Evolutionary conservation across 2,113 vertebrate species (phyloP), one percentile per base, ranked within the genome.

Genomic region (Falco punctatus): DNA sequence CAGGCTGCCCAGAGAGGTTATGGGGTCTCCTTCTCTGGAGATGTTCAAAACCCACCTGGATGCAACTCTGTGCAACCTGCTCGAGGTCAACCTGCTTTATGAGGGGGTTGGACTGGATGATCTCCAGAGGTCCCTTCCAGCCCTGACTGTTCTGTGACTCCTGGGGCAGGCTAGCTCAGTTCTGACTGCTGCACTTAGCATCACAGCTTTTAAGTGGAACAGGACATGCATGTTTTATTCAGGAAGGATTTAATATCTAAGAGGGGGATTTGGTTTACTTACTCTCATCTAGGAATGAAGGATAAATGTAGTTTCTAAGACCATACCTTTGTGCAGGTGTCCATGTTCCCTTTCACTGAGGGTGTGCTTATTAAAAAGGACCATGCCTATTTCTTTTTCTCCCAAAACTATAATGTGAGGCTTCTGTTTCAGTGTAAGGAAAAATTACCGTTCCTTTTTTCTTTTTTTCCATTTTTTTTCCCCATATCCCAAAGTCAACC

Each of bases 201-300:
- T 1, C 16, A 28, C 40, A 83, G 28, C 14, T 78, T 57, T 5
- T 4, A 54, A 54, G 35, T 21, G 28, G 21, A 62, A 67, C 32
- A 42, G 15, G 35, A 32, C 19, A 30, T 0, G 0, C 6, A 10
- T 49, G n/a, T 27, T 84, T 58, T 62, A 11, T 40, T 87, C 22
- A 54, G 64, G 58, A 52, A 58, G 6, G 2, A 28, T 71, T 84
- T 64, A 24, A 32, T 7, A n/a, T n/a, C 14, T 26, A 38, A 72
- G 40, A 62, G 24, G 5, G 17, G 6, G 4, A 51, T 70, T 81
- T 61, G 8, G 3, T 80, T 72, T 79, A 35, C 9, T 87, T 65
- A 24, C 55, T 75, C 18, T 84, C 30, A 49, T 55, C 14, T 3
- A 7, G 20, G 12, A 66, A 78, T 22, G 17, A 91, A 84, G 13